Base-by-base conservation (phyloP, 2,888 invertebrate genomes). In the Phalera bucephala region DNA sequence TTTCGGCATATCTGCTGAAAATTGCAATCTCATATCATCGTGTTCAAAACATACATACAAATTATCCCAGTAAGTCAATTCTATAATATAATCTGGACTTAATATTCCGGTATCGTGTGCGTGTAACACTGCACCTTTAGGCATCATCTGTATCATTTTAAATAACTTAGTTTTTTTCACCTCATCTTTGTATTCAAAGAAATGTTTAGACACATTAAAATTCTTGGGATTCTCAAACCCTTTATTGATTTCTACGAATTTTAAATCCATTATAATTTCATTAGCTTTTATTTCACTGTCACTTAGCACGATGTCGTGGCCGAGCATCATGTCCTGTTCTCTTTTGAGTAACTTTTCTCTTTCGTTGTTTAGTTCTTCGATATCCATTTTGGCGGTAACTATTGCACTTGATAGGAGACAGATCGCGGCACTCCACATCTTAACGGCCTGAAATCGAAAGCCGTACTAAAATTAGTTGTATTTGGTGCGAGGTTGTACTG, bases 81-180 rank as follows among this genome's bases (percentile, higher is more conserved):
- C 80, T 0, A 94, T 61, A 0, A 94, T 69, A 48, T 91, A 94
- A 40, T 93, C 92, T 0, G 91, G 87, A 15, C 92, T 91, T 15
- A 92, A 84, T 1, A 93, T 62, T 0, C 92, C 93, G 0, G 92
- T 92, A 48, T 94, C 92, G 51, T 95, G 95, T 0, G 91, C 91
- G 58, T 95, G 95, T 0, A 95, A 76, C 0, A 93, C 88, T 0
- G 91, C 93, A 0, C 95, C 96, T 78, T 96, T 96, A 0, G 96
- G 96, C 91, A 96, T 92, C 21, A 70, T 69, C 38, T 91, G 80
- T 1, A 96, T 91, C 1, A 94, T 67, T 49, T 92, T 75, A 63
- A 92, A 95, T 0, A 96, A 86, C 11, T 90, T 72, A 0, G 94
- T 93, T 0, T 82, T 60, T 9, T 92, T 91, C 1, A 95, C 91